These are phyloP conservation scores for Turnix velox DNA, from an alignment of 2,113 vertebrate genomes.

Conservation along the genomic window DNA sequence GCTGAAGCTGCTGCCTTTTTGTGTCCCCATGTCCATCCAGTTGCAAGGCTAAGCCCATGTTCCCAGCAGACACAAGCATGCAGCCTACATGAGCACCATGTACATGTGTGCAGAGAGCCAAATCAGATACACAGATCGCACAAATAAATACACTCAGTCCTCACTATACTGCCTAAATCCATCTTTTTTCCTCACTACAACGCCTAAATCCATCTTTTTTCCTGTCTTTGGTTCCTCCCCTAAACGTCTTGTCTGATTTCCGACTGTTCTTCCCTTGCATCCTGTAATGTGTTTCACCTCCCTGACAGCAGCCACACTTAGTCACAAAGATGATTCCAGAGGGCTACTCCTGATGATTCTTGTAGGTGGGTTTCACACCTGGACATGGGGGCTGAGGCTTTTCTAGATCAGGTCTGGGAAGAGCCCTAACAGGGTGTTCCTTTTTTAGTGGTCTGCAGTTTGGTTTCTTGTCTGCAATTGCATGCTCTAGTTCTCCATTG, in stretches of 20 bases:
- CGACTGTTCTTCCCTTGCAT: not conserved
- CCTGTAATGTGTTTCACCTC: not conserved
- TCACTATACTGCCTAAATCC: not conserved
- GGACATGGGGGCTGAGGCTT: not conserved
- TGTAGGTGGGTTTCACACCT: not conserved
- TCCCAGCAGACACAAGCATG: not conserved
- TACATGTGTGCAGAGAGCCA: accelerated
- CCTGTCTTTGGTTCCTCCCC: not conserved
- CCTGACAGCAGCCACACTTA: not conserved
- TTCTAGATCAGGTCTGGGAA: not conserved
- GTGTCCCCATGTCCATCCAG: not conserved
- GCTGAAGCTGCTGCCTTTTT: not conserved
- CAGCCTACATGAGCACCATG: accelerated
- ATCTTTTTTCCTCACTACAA: not conserved
- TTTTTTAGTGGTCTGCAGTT: not conserved
- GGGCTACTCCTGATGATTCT: accelerated
- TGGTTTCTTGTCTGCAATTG: not conserved
- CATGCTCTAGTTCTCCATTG: not conserved
- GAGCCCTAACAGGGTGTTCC: not conserved
- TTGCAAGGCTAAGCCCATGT: not conserved
- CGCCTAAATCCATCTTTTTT: not conserved
- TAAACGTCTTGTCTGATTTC: not conserved
- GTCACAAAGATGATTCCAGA: not conserved
- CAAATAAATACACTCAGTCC: not conserved
- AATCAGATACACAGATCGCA: not conserved